Conservation (phyloP, 2,797 vertebrate species). For the Cyprinodon diabolis region DNA sequence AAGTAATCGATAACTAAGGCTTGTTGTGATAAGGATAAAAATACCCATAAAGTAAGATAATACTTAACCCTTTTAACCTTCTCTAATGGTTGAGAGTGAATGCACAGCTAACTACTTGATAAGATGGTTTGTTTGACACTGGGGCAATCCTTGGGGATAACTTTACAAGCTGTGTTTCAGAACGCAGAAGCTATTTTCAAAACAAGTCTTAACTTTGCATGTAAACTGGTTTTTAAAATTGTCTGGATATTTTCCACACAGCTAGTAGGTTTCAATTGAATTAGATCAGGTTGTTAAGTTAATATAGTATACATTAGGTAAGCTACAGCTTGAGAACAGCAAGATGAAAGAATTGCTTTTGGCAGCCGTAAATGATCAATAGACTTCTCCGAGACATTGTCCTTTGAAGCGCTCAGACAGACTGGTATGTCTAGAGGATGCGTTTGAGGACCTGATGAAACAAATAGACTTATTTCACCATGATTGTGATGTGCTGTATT, state of each 20-base stretch:
- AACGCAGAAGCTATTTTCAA: not conserved
- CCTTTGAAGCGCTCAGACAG: slow-evolving; percentile 41
- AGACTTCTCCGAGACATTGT: slow-evolving; percentile 23
- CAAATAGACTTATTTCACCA: slow-evolving; percentile 37
- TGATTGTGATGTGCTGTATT: slow-evolving; percentile 33
- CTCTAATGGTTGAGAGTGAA: slow-evolving; percentile 1
- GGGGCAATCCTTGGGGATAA: too few species aligned
- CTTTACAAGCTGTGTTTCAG: not conserved
- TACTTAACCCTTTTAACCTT: slow-evolving; percentile 13
- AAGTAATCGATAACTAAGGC: slow-evolving; percentile 49
- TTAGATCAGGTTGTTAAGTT: not conserved
- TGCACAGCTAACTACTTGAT: not conserved
- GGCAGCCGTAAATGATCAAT: slow-evolving; percentile 40
- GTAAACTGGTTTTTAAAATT: not conserved
- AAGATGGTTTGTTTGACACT: not conserved
- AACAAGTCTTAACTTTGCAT: not conserved
- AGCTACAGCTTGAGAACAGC: slow-evolving; percentile 3
- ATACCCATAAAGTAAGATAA: slow-evolving; percentile 24
- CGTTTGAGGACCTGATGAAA: slow-evolving; percentile 46
- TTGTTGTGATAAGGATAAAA: slow-evolving; percentile 31
- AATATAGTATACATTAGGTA: not conserved
- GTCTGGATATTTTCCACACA: not conserved
- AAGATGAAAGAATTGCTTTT: slow-evolving; percentile 31
- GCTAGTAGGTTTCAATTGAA: not conserved
- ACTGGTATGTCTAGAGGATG: slow-evolving; percentile 29